Percentiles rank a stretch among this genome's conserved stretches.
These are phyloP conservation scores for Sus cebifrons DNA, from an alignment of 2,797 vertebrate genomes.

Conservation along the genomic window DNA sequence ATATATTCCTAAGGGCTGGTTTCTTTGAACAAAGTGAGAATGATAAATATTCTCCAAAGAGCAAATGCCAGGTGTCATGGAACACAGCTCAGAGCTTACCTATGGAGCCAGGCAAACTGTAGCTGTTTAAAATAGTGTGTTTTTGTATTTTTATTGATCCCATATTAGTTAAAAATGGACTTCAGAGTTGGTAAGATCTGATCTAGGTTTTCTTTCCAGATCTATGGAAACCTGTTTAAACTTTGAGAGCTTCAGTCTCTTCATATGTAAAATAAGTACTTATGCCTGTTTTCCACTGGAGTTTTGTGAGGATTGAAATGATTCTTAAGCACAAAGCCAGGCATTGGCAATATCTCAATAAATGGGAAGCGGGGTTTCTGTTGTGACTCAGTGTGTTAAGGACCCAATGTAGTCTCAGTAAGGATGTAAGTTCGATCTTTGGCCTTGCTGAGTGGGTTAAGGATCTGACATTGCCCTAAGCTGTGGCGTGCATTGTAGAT, in stretches of 20 bases:
- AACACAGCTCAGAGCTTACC: background rate
- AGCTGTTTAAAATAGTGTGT: background rate
- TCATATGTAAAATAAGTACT: background rate
- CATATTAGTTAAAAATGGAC: background rate
- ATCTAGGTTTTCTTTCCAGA: background rate
- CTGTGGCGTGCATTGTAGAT: too few species aligned
- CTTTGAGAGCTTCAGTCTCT: background rate
- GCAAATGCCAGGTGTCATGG: background rate
- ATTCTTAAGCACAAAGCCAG: background rate
- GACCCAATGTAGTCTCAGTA: too few species aligned
- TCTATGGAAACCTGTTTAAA: background rate
- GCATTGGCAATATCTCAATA: background rate
- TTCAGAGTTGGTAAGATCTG: background rate
- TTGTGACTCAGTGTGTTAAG: too few species aligned
- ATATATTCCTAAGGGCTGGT: background rate
- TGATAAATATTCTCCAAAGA: constrained; percentile 13
- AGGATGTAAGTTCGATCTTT: too few species aligned
- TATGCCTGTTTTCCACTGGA: background rate
- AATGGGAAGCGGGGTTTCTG: background rate
- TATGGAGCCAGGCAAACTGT: background rate
- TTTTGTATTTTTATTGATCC: constrained; percentile 9
- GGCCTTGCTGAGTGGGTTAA: too few species aligned
- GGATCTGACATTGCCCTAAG: too few species aligned
- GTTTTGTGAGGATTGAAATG: background rate
- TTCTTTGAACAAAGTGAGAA: background rate